Base-by-base conservation (phyloP, 2,797 vertebrate species). In the Bryconaethiops microstoma region DNA sequence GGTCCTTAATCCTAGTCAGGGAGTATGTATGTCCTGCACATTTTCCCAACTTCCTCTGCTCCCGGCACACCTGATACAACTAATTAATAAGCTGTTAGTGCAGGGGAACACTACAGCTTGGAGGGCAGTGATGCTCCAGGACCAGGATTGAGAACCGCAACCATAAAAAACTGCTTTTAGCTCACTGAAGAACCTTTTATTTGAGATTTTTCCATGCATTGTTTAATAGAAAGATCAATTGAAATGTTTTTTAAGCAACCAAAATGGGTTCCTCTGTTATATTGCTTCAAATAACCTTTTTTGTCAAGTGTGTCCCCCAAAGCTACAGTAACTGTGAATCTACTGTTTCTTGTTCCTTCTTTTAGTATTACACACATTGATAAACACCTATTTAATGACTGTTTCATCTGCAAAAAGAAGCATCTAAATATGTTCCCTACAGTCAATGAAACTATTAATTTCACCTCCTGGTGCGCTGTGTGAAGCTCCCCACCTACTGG, bases 401-500 rank as follows among this genome's bases (percentile, higher is more conserved):
- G 35, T 45, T 74, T 42, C 35, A 21, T 23, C 19, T 23, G 29
- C 54, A 74, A 42, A 29, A 60, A 74, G 52, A 60, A 74, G 12
- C 54, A 60, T 59, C 52, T 21, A 60, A 74, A 74, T 60, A 74
- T 60, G 55, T 42, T 59, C 35, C 68, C 45, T 25, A 5, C 23
- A 23, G 42, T 70, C 68, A 45, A 12, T 45, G 69, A 76, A 77
- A 72, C 52, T 54, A 64, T 69, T 59, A 74, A 60, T 57, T 39
- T 23, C 21, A 60, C 72, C 39, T 74, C 35, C 55, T 45, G 72
- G 21, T 74, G 29, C 59, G 29, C 54, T 35, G 12, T 65, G 21
- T 57, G 62, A 78, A 81, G 64, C 71, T 60, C 74, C 57, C n/a
- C 21, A 57, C 55, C 70, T 59, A 74, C 72, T 45, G 54, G 71